Evolutionary conservation across 1,140 invertebrate species (phyloP).

Genomic region (Mylabris phalerata): DNA sequence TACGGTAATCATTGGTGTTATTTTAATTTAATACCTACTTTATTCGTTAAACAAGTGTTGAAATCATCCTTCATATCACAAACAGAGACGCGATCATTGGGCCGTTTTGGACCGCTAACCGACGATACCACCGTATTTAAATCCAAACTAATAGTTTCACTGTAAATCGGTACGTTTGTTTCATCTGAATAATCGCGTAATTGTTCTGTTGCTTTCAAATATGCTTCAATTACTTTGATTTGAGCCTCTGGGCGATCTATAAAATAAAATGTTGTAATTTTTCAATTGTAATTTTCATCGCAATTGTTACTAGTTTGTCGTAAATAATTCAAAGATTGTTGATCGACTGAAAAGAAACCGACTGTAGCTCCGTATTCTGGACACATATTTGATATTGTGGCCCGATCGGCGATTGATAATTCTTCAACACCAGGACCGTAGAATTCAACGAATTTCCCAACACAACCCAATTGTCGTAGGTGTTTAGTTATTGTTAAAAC

Average conservation of each 20-base stretch:
- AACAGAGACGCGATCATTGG: constrained; percentile 91
- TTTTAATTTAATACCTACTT: constrained; percentile 52
- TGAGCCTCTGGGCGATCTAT: constrained; percentile 75
- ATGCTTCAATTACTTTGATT: constrained; percentile 77
- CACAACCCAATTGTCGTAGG: constrained; percentile 87
- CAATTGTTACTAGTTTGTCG: constrained; percentile 71
- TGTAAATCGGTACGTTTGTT: constrained; percentile 79
- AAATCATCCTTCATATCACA: constrained; percentile 89
- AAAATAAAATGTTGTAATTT: constrained; percentile 22
- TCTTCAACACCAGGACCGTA: constrained; percentile 87
- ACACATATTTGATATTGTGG: constrained; percentile 95
- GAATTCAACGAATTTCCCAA: constrained; percentile 98
- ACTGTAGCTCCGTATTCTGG: constrained; percentile 97
- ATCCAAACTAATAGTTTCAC: constrained; percentile 81
- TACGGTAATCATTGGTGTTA: too few relatives aligned
- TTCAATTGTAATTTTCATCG: neutral
- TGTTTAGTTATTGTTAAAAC: constrained; percentile 98
- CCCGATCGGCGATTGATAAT: constrained; percentile 91
- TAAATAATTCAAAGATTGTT: constrained; percentile 77
- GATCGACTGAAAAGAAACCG: constrained; percentile 93
- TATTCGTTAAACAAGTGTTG: constrained; percentile 76
- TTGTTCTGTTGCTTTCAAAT: constrained; percentile 74
- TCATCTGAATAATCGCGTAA: constrained; percentile 76
- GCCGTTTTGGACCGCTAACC: constrained; percentile 93
- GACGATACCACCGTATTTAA: constrained; percentile 85